Conservation (phyloP, 2,888 invertebrate species). For the Emmelina monodactyla region DNA sequence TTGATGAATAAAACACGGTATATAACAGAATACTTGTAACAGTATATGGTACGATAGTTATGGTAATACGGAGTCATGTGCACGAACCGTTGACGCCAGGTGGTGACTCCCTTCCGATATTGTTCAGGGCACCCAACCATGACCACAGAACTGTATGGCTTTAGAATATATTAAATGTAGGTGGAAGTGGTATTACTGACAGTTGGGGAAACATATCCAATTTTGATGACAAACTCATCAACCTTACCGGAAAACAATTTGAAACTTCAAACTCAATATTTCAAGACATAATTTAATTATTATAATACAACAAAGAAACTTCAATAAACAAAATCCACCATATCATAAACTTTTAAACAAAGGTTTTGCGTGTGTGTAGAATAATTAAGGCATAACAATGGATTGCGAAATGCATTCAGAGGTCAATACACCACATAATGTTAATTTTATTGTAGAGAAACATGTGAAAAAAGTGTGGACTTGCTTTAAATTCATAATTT, state of each 20-base stretch:
- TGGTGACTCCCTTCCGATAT: constrained; percentile 25
- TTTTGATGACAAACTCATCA: too few species aligned
- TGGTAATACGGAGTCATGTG: constrained; percentile 23
- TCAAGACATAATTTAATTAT: too few species aligned
- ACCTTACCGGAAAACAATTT: too few species aligned
- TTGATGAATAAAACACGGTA: too few species aligned
- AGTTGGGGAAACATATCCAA: constrained; percentile 8
- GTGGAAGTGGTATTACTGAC: neutral
- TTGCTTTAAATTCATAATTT: too few species aligned
- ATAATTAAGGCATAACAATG: constrained; percentile 31
- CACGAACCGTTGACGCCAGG: constrained; percentile 26
- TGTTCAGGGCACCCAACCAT: constrained; percentile 30
- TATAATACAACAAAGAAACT: too few species aligned
- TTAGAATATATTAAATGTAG: constrained; percentile 21
- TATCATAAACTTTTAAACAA: constrained; percentile 16
- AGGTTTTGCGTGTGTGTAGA: constrained; percentile 20
- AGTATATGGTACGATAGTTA: too few species aligned
- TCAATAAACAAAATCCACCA: too few species aligned
- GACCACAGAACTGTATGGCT: constrained; percentile 35
- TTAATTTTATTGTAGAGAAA: neutral
- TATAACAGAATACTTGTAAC: too few species aligned
- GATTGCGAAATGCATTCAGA: constrained; percentile 30
- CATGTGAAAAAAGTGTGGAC: too few species aligned
- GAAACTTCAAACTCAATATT: too few species aligned
- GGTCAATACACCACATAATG: constrained; percentile 31